A percentile compares a stretch with the other conserved stretches of the same genome.
Conservation (phyloP, 2,888 invertebrate species). For the Lasioglossum figueresi region DNA sequence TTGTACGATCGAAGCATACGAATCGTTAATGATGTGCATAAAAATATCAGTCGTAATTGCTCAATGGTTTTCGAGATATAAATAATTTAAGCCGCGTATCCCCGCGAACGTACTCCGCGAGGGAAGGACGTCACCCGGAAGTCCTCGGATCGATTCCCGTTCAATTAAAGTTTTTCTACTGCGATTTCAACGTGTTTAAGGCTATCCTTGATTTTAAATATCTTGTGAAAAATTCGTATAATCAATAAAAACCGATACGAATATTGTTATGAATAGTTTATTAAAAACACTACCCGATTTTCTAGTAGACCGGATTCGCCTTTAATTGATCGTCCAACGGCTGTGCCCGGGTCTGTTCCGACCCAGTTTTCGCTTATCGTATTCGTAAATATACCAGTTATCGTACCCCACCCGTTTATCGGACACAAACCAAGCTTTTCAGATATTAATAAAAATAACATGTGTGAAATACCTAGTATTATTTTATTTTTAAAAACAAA, state of each 20-base stretch:
- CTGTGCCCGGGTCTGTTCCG: too few species aligned
- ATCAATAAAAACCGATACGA: too few species aligned
- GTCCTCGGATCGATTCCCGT: not conserved
- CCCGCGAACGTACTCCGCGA: not conserved
- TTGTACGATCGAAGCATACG: conserved; percentile 20
- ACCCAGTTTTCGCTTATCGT: too few species aligned
- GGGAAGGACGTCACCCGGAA: conserved; percentile 1
- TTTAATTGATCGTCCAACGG: not conserved
- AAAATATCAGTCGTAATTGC: not conserved
- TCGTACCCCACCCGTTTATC: too few species aligned
- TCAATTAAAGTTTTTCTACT: not conserved
- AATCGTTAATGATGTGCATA: conserved; percentile 48
- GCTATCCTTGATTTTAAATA: not conserved
- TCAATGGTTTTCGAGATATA: not conserved
- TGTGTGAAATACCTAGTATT: too few species aligned
- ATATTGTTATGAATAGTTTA: too few species aligned
- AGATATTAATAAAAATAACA: too few species aligned
- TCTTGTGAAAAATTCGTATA: too few species aligned
- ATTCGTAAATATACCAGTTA: too few species aligned
- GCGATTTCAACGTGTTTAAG: not conserved
- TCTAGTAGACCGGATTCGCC: not conserved
- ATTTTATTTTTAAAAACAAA: too few species aligned
- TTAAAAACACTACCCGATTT: not conserved
- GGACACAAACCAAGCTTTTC: too few species aligned
- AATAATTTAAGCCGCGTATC: not conserved